A percentile compares a stretch with the other conserved stretches of the same genome.
Evolutionary conservation across 2,113 vertebrate species (phyloP).

Genomic region (Myotis yumanensis): DNA sequence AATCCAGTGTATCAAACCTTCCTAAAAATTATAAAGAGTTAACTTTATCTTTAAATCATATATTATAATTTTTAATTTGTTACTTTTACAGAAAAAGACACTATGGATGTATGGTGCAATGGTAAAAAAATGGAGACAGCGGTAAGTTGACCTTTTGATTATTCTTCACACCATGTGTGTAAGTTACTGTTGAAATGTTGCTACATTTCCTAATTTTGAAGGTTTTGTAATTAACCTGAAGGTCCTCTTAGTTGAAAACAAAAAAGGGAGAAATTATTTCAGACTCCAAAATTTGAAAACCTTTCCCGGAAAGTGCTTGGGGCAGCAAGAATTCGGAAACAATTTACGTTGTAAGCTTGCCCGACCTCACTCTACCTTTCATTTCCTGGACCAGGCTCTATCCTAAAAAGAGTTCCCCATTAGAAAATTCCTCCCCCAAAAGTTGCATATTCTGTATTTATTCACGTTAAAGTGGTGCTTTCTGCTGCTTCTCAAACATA

Average conservation of each 20-base stretch:
- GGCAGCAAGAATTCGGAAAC: not conserved
- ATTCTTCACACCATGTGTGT: not conserved
- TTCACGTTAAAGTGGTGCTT: not conserved
- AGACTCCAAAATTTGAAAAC: not conserved
- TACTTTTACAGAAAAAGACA: constrained; percentile 94
- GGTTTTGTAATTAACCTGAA: constrained; percentile 1
- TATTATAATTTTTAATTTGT: constrained; percentile 23
- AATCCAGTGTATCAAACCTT: not conserved
- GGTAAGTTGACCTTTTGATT: constrained; percentile 84
- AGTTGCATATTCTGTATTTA: not conserved
- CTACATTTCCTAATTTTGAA: not conserved
- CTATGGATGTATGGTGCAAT: constrained; percentile 99
- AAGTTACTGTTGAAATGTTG: not conserved
- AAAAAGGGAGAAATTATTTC: constrained; percentile 1
- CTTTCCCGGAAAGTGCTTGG: not conserved
- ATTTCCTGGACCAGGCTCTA: not conserved
- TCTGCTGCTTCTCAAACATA: not conserved
- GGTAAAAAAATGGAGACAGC: constrained; percentile 96
- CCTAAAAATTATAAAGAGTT: constrained; percentile 4
- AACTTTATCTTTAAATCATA: not conserved
- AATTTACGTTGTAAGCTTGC: not conserved
- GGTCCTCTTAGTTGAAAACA: not conserved
- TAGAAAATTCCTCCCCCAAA: not conserved
- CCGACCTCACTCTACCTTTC: not conserved
- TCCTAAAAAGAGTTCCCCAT: not conserved